Conservation (phyloP, 2,797 vertebrate genomes). For the Crypturellus tataupa region DNA sequence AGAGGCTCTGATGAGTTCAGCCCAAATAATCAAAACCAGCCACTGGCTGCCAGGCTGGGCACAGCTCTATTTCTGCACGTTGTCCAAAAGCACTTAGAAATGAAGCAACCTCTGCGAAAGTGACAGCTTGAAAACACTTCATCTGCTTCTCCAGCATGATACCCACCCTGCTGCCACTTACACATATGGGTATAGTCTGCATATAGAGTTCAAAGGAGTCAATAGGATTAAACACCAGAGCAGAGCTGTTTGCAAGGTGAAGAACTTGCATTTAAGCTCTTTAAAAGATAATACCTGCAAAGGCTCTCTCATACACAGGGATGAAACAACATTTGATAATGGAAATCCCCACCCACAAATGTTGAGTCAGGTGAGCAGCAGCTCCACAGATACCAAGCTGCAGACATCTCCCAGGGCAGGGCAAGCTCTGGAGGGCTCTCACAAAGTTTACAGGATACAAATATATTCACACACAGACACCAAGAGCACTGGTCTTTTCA, state of each 20-base stretch:
- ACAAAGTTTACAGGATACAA: not conserved
- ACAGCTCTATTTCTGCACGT: not conserved
- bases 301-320: constrained; percentile 10
- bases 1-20: not conserved
- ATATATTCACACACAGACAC: not conserved
- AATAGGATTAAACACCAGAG: constrained; percentile 45
- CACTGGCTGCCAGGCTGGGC: not conserved
- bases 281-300: constrained; percentile 35
- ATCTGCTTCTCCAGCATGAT: not conserved
- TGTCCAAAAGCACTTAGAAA: not conserved
- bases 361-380: not conserved
- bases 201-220: constrained; percentile 7
- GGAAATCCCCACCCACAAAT: constrained; percentile 17
- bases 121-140: not conserved
- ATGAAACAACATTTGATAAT: not conserved
- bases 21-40: not conserved
- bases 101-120: not conserved
- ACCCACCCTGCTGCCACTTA: not conserved
- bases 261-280: constrained; percentile 42
- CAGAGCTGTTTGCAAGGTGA: constrained; percentile 23
- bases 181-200: not conserved
- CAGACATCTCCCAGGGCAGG: not conserved
- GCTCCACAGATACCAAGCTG: not conserved
- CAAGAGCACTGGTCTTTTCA: not conserved
- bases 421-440: not conserved